Evolutionary conservation across 2,113 vertebrate genomes (phyloP), one percentile per base, ranked within the genome.

Genomic region (Pitta sordida): DNA sequence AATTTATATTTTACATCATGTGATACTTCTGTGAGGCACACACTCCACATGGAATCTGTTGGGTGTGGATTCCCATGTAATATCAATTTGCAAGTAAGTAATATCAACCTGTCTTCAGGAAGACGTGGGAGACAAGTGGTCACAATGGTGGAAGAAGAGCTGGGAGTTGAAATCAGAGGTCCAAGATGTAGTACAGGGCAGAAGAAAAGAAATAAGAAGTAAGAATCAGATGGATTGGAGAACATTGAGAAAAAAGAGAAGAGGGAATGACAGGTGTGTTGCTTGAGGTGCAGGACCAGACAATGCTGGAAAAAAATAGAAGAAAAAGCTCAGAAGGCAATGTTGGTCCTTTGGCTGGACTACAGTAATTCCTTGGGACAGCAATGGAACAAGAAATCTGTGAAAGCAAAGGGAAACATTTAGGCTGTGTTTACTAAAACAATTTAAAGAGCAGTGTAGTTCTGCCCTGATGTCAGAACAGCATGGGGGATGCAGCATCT

Each of bases 391-490:
- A 78, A 84, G 80, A 91, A 78, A 63, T 63, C 34, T 92, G 34
- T 88, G 75, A 83, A 94, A 78, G 69, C 52, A 84, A 89, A 86
- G 43, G 65, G 78, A 92, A 86, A 70, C 43, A 67, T 52, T 86
- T 83, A 63, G 34, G 21, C 73, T 78, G 15, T 74, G 52, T 77
- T 81, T 81, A 51, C 37, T 44, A 75, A 81, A 86, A 60, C 56
- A 81, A 20, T 71, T 60, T 83, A 48, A 88, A 81, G 39, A 82
- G 64, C 81, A 18, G n/a, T 63, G 43, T 74, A 36, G 58, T 77
- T 78, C 58, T 86, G 27, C 44, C 60, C 52, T 63, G 36, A 23
- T 48, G 21, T 56, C 43, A 89, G 48, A 89, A 55, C 52, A 78
- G 60, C 60, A 14, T 12, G 48, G 10, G 34, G 18, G 34, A n/a